Percentiles rank a stretch among this genome's conserved stretches.
phyloP scores from a whole-genome alignment of 2,888 invertebrate genomes.

The Pterostichus madidus region DNA sequence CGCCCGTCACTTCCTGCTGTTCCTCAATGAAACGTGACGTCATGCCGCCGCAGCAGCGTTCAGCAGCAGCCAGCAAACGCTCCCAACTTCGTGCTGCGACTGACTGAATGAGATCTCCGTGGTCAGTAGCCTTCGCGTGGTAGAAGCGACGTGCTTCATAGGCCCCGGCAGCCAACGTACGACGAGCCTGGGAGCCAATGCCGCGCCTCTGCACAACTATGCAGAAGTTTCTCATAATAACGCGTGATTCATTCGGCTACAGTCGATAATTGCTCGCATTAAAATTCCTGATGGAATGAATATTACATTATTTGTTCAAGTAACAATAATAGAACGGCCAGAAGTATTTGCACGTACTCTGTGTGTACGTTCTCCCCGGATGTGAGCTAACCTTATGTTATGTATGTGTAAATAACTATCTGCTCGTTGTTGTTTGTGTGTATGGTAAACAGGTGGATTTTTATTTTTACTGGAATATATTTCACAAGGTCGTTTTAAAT shows the following conservation, averaged over 20 bases:
- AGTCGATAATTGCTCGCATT: constrained; percentile 55
- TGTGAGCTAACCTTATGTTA: constrained; percentile 49
- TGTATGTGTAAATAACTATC: constrained; percentile 44
- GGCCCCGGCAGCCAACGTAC: neutral
- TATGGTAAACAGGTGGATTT: constrained; percentile 58
- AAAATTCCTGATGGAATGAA: constrained; percentile 56
- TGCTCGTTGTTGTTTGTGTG: constrained; percentile 42
- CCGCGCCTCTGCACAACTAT: constrained; percentile 43
- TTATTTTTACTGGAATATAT: constrained; percentile 57
- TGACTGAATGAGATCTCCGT: constrained; percentile 44
- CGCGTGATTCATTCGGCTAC: constrained; percentile 52
- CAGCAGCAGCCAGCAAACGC: constrained; percentile 50
- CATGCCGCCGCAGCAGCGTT: constrained; percentile 69
- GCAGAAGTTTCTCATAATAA: constrained; percentile 55
- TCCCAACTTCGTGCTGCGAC: neutral
- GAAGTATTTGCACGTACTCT: constrained; percentile 21
- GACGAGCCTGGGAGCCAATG: neutral
- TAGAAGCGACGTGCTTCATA: constrained; percentile 16
- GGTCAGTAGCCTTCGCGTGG: constrained; percentile 47
- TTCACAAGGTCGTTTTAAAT: constrained; percentile 71
- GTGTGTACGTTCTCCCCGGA: constrained; percentile 50
- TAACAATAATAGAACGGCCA: constrained; percentile 41
- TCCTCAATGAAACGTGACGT: constrained; percentile 71
- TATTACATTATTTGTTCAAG: constrained; percentile 49
- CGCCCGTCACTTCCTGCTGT: constrained; percentile 69